Percentiles rank a stretch among this genome's conserved stretches.
Conservation (phyloP, 2,113 vertebrate genomes). For the rat (Rattus norvegicus) region DNA sequence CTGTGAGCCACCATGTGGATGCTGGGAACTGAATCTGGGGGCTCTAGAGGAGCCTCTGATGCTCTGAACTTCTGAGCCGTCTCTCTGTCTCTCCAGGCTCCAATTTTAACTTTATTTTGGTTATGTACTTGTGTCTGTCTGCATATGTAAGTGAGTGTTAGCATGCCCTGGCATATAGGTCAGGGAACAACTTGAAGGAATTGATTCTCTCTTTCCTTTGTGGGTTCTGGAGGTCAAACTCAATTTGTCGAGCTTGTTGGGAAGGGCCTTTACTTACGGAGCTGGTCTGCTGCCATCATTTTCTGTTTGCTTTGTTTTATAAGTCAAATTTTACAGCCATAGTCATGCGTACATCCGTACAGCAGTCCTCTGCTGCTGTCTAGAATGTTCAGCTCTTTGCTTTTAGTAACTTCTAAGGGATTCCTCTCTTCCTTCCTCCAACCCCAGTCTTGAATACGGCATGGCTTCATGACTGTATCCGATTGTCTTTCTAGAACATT, state of each 20-base stretch:
- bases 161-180: neutral
- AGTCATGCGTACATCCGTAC: neutral
- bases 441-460: neutral
- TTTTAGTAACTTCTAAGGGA: neutral
- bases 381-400: neutral
- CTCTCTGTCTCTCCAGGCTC: neutral
- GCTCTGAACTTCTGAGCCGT: neutral
- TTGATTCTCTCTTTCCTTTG: no score
- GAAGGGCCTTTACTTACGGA: neutral
- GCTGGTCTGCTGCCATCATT: neutral
- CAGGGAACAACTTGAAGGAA: neutral
- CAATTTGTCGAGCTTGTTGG: no score
- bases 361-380: neutral
- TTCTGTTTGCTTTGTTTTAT: slow-evolving; percentile 11
- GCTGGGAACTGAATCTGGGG: neutral
- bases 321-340: neutral
- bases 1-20: neutral
- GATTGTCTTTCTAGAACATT: slow-evolving; percentile 64
- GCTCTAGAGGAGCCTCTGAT: neutral
- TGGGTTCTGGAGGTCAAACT: neutral
- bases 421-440: neutral
- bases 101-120: neutral
- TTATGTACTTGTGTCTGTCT: neutral
- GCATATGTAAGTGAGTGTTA: neutral
- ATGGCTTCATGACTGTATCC: neutral